phyloP scores from a whole-genome alignment of 2,888 invertebrate species.

The Willowsia nigromaculata region DNA sequence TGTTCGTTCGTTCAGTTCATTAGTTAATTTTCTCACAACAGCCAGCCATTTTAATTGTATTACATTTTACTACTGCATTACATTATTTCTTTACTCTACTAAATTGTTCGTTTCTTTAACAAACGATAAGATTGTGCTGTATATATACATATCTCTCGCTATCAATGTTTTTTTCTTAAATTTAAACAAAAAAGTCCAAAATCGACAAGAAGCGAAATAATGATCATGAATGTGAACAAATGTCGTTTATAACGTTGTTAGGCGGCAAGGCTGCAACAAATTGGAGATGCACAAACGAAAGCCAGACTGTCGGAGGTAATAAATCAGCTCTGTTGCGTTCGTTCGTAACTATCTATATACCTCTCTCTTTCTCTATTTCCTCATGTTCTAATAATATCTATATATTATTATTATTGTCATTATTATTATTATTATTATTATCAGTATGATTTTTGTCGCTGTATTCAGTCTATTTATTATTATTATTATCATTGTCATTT shows the following conservation, averaged over 20 bases:
- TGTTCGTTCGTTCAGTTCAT: conserved; percentile 8
- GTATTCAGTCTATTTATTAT: conserved; percentile 36
- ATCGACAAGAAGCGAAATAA: conserved; percentile 32
- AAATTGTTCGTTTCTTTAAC: conserved; percentile 26
- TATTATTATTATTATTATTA: conserved; percentile 26
- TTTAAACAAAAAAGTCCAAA: conserved; percentile 39
- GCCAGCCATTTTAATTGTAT: not conserved
- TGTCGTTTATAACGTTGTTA: conserved; percentile 75
- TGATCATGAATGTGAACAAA: conserved; percentile 61
- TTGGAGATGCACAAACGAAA: conserved; percentile 79
- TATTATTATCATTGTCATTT: conserved; percentile 12
- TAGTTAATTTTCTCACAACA: conserved; percentile 27
- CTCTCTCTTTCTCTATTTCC: conserved; percentile 79
- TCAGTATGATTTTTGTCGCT: conserved; percentile 79
- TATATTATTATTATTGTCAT: conserved; percentile 37
- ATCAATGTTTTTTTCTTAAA: conserved; percentile 28
- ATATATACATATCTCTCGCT: not conserved
- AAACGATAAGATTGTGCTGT: conserved; percentile 23
- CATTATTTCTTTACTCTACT: not conserved
- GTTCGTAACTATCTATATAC: conserved; percentile 67
- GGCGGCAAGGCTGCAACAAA: conserved; percentile 79
- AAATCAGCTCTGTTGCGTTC: conserved; percentile 79
- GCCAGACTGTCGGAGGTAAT: conserved; percentile 79
- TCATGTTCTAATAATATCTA: conserved; percentile 66
- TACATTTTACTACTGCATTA: conserved; percentile 2